phyloP scores from a whole-genome alignment of 1,140 invertebrate species.

The Anthonomus grandis region DNA sequence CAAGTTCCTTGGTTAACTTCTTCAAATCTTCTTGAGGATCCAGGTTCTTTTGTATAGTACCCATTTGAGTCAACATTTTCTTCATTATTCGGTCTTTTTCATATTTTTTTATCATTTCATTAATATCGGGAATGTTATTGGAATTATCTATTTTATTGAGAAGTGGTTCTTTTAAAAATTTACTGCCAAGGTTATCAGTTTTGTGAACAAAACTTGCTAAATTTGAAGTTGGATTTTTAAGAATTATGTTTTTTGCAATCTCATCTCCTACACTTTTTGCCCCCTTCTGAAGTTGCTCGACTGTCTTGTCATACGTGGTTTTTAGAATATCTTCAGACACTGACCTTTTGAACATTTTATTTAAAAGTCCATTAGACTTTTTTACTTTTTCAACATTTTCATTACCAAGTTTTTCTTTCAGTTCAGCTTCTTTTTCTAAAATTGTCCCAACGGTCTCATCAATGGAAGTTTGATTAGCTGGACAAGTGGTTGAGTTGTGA shows the following conservation, averaged over 20 bases:
- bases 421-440: constrained; percentile 28
- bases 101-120: not conserved
- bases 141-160: not conserved
- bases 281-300: not conserved
- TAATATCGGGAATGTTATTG: not conserved
- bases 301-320: not conserved
- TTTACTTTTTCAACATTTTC: not conserved
- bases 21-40: not conserved
- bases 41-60: not conserved
- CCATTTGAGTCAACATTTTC: not conserved
- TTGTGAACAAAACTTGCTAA: not conserved
- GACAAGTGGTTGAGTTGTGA: constrained; percentile 28
- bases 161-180: not conserved
- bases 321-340: constrained; percentile 6
- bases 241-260: not conserved
- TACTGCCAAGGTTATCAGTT: not conserved
- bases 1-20: not conserved
- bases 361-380: not conserved
- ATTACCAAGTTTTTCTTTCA: constrained; percentile 27
- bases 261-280: not conserved
- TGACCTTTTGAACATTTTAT: constrained; percentile 21
- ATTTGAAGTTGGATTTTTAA: not conserved
- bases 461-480: constrained; percentile 25
- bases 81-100: not conserved
- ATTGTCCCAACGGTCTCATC: constrained; percentile 26